phyloP scores from a whole-genome alignment of 2,113 vertebrate species.

The Ictalurus punctatus region DNA sequence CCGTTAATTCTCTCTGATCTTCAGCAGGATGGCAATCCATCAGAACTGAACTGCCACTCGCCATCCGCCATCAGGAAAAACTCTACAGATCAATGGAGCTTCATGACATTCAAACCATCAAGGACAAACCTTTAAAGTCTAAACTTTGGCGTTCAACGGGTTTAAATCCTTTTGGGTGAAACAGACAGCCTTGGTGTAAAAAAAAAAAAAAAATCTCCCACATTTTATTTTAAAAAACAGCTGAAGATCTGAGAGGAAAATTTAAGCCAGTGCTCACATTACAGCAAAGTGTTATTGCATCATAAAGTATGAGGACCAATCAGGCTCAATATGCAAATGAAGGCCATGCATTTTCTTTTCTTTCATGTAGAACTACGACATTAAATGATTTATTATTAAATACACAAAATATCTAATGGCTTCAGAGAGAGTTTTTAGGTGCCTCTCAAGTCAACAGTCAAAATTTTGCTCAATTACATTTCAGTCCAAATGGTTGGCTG shows the following conservation, averaged over 20 bases:
- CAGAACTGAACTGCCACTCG: background rate
- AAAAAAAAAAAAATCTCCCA: background rate
- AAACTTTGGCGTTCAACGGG: background rate
- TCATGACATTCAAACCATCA: background rate
- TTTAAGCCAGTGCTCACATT: background rate
- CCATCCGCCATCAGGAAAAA: background rate
- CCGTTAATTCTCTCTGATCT: background rate
- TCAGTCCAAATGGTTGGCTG: background rate
- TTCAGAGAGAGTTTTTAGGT: background rate
- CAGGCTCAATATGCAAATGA: conserved; percentile 2
- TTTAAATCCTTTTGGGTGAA: background rate
- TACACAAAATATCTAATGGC: background rate
- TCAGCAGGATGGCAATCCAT: background rate
- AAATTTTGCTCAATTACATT: background rate
- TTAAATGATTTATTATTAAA: background rate
- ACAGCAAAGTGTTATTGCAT: background rate
- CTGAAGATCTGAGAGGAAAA: background rate
- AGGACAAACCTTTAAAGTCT: background rate
- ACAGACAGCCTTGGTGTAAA: background rate
- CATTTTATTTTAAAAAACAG: background rate
- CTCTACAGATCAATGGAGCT: background rate
- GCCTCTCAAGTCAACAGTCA: background rate
- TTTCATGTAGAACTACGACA: background rate
- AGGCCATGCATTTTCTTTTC: background rate
- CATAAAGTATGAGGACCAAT: background rate